Evolutionary conservation across 2,113 vertebrate species (phyloP).

Genomic region (Rhinolophus ferrumequinum): DNA sequence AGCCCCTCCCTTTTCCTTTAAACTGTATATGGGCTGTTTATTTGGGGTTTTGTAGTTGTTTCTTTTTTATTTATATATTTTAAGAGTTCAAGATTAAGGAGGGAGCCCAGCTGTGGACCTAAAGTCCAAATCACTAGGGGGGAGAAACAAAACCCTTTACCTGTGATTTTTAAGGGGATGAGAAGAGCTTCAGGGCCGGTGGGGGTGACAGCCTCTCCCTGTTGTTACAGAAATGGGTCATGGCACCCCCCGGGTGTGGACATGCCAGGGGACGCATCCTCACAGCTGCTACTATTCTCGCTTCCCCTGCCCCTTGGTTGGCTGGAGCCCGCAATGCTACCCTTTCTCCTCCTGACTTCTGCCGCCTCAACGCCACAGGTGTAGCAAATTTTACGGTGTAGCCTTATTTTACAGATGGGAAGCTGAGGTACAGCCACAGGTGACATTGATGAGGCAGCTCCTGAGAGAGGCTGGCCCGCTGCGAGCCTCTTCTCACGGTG

Average conservation of each 20-base stretch:
- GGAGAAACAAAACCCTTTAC: background rate
- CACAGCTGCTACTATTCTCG: background rate
- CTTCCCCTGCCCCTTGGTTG: background rate
- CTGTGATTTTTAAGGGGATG: background rate
- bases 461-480: background rate
- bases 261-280: background rate
- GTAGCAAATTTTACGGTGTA: background rate
- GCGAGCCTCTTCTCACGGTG: background rate
- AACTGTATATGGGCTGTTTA: background rate
- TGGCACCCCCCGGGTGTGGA: background rate
- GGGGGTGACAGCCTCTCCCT: no score
- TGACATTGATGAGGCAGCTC: background rate
- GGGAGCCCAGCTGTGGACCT: background rate
- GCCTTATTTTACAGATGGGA: background rate
- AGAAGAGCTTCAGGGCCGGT: accelerated
- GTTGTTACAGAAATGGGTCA: background rate
- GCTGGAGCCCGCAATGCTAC: accelerated
- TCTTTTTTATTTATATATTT: background rate
- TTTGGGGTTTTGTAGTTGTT: background rate
- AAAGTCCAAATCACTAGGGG: background rate
- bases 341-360: background rate
- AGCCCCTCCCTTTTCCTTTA: background rate
- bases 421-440: background rate
- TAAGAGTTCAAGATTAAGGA: background rate
- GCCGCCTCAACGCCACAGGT: background rate